Evolutionary conservation across 2,113 vertebrate genomes (phyloP), one percentile per base, ranked within the genome.

Genomic region (Balaeniceps rex): DNA sequence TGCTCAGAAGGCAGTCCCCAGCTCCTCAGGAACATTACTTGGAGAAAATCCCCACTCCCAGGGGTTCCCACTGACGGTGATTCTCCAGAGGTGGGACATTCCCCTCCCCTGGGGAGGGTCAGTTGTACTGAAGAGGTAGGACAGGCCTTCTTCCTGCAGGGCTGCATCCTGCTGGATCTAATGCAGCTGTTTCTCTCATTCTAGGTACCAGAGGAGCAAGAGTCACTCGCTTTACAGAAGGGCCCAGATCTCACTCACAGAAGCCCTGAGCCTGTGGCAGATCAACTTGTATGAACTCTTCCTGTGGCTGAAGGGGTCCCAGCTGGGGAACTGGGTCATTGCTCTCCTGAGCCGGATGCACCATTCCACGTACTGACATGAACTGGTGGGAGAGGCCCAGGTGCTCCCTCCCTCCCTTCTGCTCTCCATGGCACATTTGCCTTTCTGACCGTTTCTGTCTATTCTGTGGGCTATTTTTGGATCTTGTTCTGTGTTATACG

Each of bases 141-240:
- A 63, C 42, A 71, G 40, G 15, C 17, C 12, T 70, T 23, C 44
- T 75, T 92, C 51, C 38, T 5, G 4, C 33, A 12, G 3, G 36
- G 11, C 36, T 83, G 10, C 36, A 14, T 80, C 25, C 42, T 77
- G 54, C 44, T 18, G 42, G n/a, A 72, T 75, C 86, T 96, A 92
- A 96, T n/a, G 22, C 23, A 31, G 11, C 75, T 89, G 36, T 95
- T 95, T 97, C 81, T 91, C 83, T 97, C 60, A 49, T 89, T 68
- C 54, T 96, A 99, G 99, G 96, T 98, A 99, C 96, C 98, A 98
- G 96, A 99, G 97, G 97, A 98, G 96, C 93, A 98, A 98, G 70
- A 97, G 98, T 60, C 46, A 29, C 47, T 99, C 99, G 0, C 83
- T 98, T 81, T 98, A 95, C 88, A 98, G 94, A 88, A 98, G 92